Evolutionary conservation across 2,888 invertebrate genomes (phyloP), one percentile per base, ranked within the genome.

Genomic region (Zootermopsis nevadensis): DNA sequence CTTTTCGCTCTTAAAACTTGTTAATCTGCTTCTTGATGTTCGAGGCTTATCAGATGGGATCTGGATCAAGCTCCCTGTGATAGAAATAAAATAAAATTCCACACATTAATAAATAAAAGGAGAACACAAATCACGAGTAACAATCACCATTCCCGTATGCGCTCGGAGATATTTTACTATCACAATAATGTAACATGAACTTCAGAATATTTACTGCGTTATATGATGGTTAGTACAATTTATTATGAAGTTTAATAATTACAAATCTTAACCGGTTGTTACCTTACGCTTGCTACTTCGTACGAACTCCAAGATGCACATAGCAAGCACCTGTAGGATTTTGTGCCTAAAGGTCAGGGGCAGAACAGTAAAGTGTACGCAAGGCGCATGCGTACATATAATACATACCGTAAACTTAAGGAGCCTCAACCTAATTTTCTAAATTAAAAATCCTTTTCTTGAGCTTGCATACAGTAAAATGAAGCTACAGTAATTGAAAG

Each of bases 61-160:
- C 90, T 96, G 96, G 22, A 95, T 93, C 42, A 96, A 89, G 24
- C 94, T 93, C 67, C 96, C 96, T 95, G 89, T 1, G 88, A 88
- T 67, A 77, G n/a, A 67, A 53, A 53, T 15, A 19, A 53, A 22
- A 53, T 24, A 53, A 15, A 38, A 38, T 38, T 15, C 4, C 19
- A 53, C 53, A 53, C 3, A 53, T 48, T 48, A 48, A 48, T 24
- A 19, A 53, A 15, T 53, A 15, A 27, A 27, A 60, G 7, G 60
- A 60, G 27, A 60, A 60, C n/a, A 60, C 12, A 60, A 8, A 60
- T n/a, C n/a, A 60, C n/a, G 1, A 60, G n/a, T 60, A 60, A 8
- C n/a, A 1, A 60, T 60, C 7, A n/a, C 27, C 8, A 27, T 27
- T 27, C 27, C 27, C 60, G 4, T 60, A 60, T 27, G n/a, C 60